Conservation (phyloP, 2,797 vertebrate species). For the Orestias chungarensis region DNA sequence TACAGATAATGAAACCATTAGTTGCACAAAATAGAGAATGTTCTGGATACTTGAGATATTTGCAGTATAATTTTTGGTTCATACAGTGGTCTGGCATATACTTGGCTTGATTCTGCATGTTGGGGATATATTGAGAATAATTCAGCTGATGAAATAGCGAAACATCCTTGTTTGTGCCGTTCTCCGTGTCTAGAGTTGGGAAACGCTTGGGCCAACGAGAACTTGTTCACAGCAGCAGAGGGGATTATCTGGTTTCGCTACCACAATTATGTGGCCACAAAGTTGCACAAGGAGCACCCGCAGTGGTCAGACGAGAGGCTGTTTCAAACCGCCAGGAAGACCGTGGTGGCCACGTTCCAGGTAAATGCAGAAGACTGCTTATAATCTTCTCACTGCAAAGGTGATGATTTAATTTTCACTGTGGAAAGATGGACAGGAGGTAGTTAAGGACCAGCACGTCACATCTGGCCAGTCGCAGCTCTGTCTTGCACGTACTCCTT, state of each 20-base stretch:
- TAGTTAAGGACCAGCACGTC: slow-evolving; percentile 39
- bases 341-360: slow-evolving; percentile 92
- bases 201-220: slow-evolving; percentile 92
- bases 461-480: slow-evolving; percentile 36
- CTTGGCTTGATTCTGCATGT: slow-evolving; percentile 4
- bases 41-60: background rate
- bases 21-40: background rate
- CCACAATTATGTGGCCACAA: slow-evolving; percentile 88
- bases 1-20: slow-evolving; percentile 1
- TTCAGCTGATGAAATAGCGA: slow-evolving; percentile 14
- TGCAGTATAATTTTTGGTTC: background rate
- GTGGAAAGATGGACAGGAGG: slow-evolving; percentile 46
- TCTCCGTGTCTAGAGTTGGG: slow-evolving; percentile 85
- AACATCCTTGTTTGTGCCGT: slow-evolving; percentile 42
- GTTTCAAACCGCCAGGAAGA: slow-evolving; percentile 93
- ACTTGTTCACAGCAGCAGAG: slow-evolving; percentile 87
- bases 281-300: slow-evolving; percentile 77
- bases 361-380: slow-evolving; percentile 75
- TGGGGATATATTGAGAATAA: background rate
- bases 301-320: slow-evolving; percentile 91
- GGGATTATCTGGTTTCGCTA: slow-evolving; percentile 95
- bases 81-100: background rate
- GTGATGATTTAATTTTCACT: slow-evolving; percentile 59
- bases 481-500: slow-evolving; percentile 15
- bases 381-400: slow-evolving; percentile 58